These are phyloP conservation scores for Talpa occidentalis DNA, from an alignment of 2,113 vertebrate genomes.

Conservation along the genomic window DNA sequence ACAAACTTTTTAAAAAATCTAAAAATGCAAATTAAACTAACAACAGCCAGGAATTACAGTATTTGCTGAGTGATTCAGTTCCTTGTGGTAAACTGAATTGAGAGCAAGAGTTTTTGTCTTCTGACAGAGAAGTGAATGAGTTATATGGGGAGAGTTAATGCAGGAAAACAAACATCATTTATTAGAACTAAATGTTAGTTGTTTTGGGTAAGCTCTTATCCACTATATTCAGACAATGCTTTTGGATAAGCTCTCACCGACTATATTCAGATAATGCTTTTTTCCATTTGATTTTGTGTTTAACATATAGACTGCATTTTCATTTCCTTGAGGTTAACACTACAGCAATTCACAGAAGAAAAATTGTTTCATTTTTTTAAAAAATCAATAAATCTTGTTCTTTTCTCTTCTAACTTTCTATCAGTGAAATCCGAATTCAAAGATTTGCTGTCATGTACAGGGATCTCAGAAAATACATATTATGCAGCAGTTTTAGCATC, in stretches of 20 bases:
- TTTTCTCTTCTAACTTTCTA: background rate
- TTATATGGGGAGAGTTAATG: background rate
- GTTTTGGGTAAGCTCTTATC: too few relatives aligned
- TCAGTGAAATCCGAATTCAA: background rate
- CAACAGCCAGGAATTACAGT: background rate
- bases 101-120: slow-evolving; percentile 7
- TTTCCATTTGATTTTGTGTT: slow-evolving; percentile 36
- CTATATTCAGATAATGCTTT: background rate
- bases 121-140: background rate
- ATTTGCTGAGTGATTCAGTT: slow-evolving; percentile 35
- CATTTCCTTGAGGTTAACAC: background rate
- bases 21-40: background rate
- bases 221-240: background rate
- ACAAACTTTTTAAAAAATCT: background rate
- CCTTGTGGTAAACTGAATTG: background rate
- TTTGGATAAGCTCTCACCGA: background rate
- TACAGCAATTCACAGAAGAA: background rate
- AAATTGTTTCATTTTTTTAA: background rate
- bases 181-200: background rate
- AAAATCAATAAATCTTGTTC: background rate
- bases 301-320: slow-evolving; percentile 32
- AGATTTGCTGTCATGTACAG: background rate
- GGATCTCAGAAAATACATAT: background rate
- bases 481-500: background rate
- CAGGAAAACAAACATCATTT: background rate